Base-by-base conservation (phyloP, 2,888 invertebrate genomes). In the Rhopalosiphum nymphaeae region DNA sequence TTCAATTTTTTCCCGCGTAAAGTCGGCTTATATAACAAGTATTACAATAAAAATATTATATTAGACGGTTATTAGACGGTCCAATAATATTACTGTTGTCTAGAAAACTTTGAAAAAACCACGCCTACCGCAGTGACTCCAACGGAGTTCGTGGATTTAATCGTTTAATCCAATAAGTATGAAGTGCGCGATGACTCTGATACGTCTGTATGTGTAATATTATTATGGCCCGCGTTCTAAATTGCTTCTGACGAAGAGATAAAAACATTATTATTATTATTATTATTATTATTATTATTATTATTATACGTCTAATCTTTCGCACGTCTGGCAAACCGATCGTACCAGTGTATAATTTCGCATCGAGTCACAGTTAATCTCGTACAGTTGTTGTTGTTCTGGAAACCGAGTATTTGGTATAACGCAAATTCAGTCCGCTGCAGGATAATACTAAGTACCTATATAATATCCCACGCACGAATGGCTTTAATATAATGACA, bases 381-480 rank as follows among this genome's bases (percentile, higher is more conserved):
- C 78, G 7, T 36, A 36, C 78, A 36, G 36, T 78, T 78, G 36
- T 78, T 78, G 78, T 78, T 78, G n/a, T 67, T 67, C 36, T 36
- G n/a, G 21, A 78, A 78, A 36, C 36, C 9, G 21, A 36, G 36
- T 36, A 78, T 78, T 78, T 78, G 78, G 78, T 78, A 78, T 7
- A 78, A 78, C 36, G 36, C 21, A 78, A 78, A 78, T 36, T 21
- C 36, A 36, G 36, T 36, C 78, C 21, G 7, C 36, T 36, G 21
- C 21, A 78, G 36, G 78, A 78, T 36, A 78, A 78, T 78, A 78
- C 36, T 78, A 78, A 78, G 36, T 36, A 78, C 78, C 36, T 42
- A 78, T 36, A 78, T 78, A 78, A 78, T 78, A 78, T 78, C 78
- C 36, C 78, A 36, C 78, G 78, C 78, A 78, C 78, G 78, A 42